Percentiles rank a stretch among this genome's conserved stretches.
Conservation (phyloP, 2,113 vertebrate genomes). For the Oenanthe melanoleuca region DNA sequence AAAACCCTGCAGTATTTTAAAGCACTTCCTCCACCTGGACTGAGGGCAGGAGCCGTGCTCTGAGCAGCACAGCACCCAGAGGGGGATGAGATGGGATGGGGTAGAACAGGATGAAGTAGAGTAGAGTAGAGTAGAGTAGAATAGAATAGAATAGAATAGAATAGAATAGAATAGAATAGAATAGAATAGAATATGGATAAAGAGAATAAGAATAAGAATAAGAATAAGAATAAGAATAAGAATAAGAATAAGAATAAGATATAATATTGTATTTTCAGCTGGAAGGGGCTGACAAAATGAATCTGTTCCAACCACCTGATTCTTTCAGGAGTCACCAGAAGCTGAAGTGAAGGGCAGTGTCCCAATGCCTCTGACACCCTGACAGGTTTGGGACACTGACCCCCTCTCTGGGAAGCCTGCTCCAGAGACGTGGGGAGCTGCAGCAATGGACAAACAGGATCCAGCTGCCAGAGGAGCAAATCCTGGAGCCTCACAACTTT, state of each 20-base stretch:
- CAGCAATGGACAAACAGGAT: constrained; percentile 51
- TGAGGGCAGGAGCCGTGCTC: fast-evolving
- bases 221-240: neutral
- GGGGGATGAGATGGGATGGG: neutral
- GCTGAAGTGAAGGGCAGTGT: neutral
- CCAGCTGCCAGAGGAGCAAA: constrained; percentile 65
- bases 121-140: neutral
- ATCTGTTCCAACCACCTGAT: neutral
- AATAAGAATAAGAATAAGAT: neutral
- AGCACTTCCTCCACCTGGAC: fast-evolving
- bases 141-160: too few relatives aligned
- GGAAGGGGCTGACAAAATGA: neutral
- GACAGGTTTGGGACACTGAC: fast-evolving
- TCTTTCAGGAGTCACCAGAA: neutral
- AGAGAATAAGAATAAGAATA: neutral
- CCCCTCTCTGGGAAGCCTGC: neutral
- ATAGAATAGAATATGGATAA: neutral
- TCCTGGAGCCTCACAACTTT: constrained; percentile 56
- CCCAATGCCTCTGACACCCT: neutral
- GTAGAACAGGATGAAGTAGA: neutral
- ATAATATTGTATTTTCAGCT: neutral
- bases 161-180: neutral
- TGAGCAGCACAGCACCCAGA: fast-evolving
- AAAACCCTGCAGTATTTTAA: neutral
- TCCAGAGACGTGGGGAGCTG: neutral